Evolutionary conservation across 35 echinoderm and acorn worm genomes (phyloP), one percentile per base, ranked within the genome.

Genomic region (Lytechinus pictus): DNA sequence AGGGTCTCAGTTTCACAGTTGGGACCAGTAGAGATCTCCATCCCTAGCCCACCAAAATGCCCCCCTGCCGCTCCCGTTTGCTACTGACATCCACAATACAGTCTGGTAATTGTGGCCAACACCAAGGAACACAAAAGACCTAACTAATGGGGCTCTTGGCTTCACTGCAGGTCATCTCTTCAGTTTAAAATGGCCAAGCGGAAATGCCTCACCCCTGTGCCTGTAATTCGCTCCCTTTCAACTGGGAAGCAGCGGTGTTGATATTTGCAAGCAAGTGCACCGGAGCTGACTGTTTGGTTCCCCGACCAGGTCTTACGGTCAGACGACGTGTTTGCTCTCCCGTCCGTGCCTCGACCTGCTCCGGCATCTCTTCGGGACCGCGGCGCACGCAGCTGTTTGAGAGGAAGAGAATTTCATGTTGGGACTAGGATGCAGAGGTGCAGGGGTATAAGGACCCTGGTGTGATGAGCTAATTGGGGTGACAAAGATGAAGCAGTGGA

Each of bases 241-340:
- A 54, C 88, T 90, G 88, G 29, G 88, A 90, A 90, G 52, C 88
- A 90, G 88, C 88, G 88, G 88, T 90, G 88, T 90, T 90, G 88
- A 54, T 90, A 51, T 90, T 58, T 90, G 33, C 88, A 90, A 54
- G 52, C 88, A 90, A 90, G 88, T 90, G 88, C 88, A 54, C 28
- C 52, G 88, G 29, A 44, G 28, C 88, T 44, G 88, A 12, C 88
- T 90, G 29, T 90, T 90, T 1, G 28, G 88, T 44, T 54, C 88
- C 29, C 29, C 10, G 28, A 52, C 29, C 7, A 33, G 88, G 88
- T 12, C 33, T 10, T 9, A 28, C 88, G 16, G 88, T 54, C 88
- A 21, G 52, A 90, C 88, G 28, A 19, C 14, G 14, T 13, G 28
- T 90, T 90, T 90, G 88, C 52, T 90, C 88, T 90, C 88, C 52